Evolutionary conservation across 1,140 invertebrate genomes (phyloP), one percentile per base, ranked within the genome.

Genomic region (Aporrectodea caliginosa): DNA sequence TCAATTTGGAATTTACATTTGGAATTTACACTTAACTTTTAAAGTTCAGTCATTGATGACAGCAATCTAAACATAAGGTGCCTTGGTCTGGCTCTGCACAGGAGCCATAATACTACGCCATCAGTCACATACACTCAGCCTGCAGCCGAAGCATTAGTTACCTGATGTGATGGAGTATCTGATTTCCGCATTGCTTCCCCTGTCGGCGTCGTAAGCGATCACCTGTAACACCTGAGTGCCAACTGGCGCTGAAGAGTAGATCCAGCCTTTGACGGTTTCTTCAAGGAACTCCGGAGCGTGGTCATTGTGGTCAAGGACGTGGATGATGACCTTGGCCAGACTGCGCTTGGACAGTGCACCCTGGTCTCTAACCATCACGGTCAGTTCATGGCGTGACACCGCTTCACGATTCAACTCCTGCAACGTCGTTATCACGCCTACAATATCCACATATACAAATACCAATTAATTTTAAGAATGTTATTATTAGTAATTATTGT

Each of bases 281-380:
- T 91, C 91, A 73, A 92, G 92, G 84, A 96, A 96, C 84, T 93
- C 92, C 0, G 95, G 95, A 32, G 92, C 89, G 85, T 96, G 94
- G 86, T 97, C 95, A 88, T 97, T 97, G 82, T 94, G 92, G 88
- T 96, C 95, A 83, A 92, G 91, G 0, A 97, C 93, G 72, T 91
- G 92, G 70, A 97, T 92, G 33, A 92, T 88, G 0, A 97, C 92
- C 82, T 94, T 90, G 1, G 94, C 94, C 85, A 93, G 95, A 86
- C 94, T 95, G 22, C 93, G 90, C 84, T 95, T 93, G 0, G 93
- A 92, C 16, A 93, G 94, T 0, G 93, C 93, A 0, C 95, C 95
- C 84, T 94, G 92, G 88, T 98, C 96, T 81, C 93, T 92, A 0
- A 95, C 95, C 91, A 94, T 94, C 1, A 97, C 92, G 0, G 94